Conservation (phyloP, 2,113 vertebrate species). For the Bujurquina vittata region DNA sequence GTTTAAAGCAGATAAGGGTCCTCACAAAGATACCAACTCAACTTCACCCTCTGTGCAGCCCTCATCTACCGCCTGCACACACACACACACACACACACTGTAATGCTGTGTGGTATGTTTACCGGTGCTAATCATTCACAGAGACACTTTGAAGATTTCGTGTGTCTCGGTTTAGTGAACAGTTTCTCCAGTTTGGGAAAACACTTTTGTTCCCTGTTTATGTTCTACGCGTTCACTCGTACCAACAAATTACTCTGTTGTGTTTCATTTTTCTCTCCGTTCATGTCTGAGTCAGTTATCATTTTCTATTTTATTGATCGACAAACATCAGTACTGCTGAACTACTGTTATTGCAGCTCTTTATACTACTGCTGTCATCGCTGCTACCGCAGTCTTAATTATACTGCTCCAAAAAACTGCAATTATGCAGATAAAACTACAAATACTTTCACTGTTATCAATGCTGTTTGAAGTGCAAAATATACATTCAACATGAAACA, state of each 20-base stretch:
- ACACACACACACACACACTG: not conserved
- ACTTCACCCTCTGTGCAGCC: not conserved
- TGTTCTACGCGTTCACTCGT: not conserved
- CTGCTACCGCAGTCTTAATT: not conserved
- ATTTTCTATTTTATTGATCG: not conserved
- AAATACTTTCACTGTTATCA: no score
- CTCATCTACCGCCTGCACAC: not conserved
- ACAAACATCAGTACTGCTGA: not conserved
- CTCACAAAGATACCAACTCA: not conserved
- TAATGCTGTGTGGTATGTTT: slow-evolving; percentile 32
- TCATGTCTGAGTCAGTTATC: not conserved
- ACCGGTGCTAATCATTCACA: slow-evolving; percentile 53
- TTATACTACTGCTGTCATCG: not conserved
- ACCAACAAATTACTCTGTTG: not conserved
- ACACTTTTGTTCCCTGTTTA: slow-evolving; percentile 12
- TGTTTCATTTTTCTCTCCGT: not conserved
- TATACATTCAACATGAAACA: not conserved
- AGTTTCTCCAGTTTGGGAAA: slow-evolving; percentile 3
- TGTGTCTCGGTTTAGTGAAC: slow-evolving; percentile 5
- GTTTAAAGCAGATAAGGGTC: slow-evolving; percentile 6
- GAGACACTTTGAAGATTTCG: slow-evolving; percentile 14
- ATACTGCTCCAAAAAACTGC: not conserved
- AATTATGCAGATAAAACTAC: not conserved
- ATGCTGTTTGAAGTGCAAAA: no score
- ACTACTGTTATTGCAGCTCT: not conserved